Evolutionary conservation across 1,140 invertebrate genomes (phyloP).

Genomic region (Brachionus koreanus): DNA sequence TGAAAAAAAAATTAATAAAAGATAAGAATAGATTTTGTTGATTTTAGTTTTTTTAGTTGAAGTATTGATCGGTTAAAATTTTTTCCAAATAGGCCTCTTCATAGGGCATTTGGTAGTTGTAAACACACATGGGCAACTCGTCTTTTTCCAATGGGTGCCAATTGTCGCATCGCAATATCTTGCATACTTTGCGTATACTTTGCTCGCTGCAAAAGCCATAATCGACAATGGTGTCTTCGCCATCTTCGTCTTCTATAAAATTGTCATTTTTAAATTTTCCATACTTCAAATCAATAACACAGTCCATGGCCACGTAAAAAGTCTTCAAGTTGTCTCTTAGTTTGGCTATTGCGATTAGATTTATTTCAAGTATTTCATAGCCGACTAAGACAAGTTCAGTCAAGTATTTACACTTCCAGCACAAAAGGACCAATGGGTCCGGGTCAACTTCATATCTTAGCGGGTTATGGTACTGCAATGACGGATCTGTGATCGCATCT

Average conservation of each 20-base stretch:
- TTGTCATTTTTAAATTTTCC: slow-evolving; percentile 42
- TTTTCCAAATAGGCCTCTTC: slow-evolving; percentile 42
- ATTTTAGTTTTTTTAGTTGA: neutral
- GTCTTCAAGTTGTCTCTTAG: slow-evolving; percentile 22
- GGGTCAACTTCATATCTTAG: slow-evolving; percentile 15
- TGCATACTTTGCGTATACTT: slow-evolving; percentile 7
- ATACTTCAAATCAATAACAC: slow-evolving; percentile 38
- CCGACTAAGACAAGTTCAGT: slow-evolving; percentile 24
- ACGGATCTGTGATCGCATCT: slow-evolving; percentile 19
- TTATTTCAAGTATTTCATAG: slow-evolving; percentile 43
- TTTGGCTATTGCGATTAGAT: slow-evolving; percentile 39
- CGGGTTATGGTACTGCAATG: slow-evolving; percentile 32
- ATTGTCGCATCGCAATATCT: neutral
- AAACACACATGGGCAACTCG: slow-evolving; percentile 40
- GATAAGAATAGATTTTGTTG: neutral
- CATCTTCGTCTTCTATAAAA: slow-evolving; percentile 43
- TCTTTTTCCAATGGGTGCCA: slow-evolving; percentile 44
- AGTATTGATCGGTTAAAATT: slow-evolving; percentile 38
- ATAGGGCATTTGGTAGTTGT: slow-evolving; percentile 8
- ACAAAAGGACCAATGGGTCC: slow-evolving; percentile 34
- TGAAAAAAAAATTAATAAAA: neutral
- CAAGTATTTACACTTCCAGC: slow-evolving; percentile 40
- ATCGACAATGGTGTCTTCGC: slow-evolving; percentile 37
- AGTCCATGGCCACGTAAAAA: slow-evolving; percentile 28
- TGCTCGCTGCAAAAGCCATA: slow-evolving; percentile 42